phyloP scores from a whole-genome alignment of 2,113 vertebrate genomes.

The Pongo pygmaeus region DNA sequence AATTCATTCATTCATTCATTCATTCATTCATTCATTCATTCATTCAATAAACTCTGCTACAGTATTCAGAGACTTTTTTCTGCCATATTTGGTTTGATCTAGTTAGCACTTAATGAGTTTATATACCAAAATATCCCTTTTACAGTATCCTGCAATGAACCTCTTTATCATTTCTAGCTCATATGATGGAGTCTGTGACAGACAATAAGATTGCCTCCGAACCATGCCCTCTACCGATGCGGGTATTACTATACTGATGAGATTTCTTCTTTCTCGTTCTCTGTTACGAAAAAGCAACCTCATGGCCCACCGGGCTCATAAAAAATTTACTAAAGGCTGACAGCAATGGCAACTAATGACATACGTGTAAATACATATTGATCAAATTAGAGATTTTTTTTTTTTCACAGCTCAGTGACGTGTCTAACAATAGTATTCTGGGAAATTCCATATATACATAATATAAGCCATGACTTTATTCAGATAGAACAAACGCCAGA shows the following conservation, averaged over 20 bases:
- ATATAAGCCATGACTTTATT: neutral
- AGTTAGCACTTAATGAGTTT: conserved; percentile 19
- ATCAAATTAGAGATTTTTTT: conserved; percentile 52
- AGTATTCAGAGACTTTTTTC: neutral
- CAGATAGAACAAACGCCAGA: neutral
- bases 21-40: neutral
- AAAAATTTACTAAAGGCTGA: conserved; percentile 18
- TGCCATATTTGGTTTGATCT: neutral
- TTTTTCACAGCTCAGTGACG: neutral
- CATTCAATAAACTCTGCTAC: neutral
- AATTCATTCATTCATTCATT: too few species aligned
- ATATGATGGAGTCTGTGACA: conserved; percentile 19
- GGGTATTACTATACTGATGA: conserved; percentile 5
- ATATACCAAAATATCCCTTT: neutral
- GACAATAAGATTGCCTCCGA: conserved; percentile 15
- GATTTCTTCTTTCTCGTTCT: neutral
- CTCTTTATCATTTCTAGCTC: conserved; percentile 23
- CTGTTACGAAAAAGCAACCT: conserved; percentile 47
- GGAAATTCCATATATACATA: neutral
- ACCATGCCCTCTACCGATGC: conserved; percentile 34
- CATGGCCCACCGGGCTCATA: neutral
- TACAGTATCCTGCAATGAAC: neutral
- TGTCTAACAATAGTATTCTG: conserved; percentile 52
- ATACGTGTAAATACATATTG: conserved; percentile 35
- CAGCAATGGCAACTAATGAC: conserved; percentile 20